A percentile compares a stretch with the other conserved stretches of the same genome.
Conservation (phyloP, 2,113 vertebrate species). For the Aepyceros melampus region DNA sequence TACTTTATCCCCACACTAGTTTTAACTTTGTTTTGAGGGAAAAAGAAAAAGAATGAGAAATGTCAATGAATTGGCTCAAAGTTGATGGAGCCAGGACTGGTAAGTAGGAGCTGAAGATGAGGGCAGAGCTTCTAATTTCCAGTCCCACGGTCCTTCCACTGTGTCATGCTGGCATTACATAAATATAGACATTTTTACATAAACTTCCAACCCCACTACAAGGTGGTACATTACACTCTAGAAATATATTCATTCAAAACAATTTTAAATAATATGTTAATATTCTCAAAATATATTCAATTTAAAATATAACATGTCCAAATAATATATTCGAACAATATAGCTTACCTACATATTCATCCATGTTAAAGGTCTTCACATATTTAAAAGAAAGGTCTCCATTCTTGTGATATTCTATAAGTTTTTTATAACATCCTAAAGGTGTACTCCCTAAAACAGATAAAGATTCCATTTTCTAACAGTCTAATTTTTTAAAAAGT, state of each 20-base stretch:
- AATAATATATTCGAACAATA: not conserved
- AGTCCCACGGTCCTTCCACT: not conserved
- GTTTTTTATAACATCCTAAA: slow-evolving; percentile 86
- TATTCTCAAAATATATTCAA: not conserved
- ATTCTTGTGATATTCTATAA: slow-evolving; percentile 88
- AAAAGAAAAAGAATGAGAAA: not conserved
- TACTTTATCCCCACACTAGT: not conserved
- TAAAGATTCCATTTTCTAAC: slow-evolving; percentile 32
- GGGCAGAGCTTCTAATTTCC: not conserved
- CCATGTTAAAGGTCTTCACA: slow-evolving; percentile 90
- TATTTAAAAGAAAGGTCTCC: slow-evolving; percentile 88
- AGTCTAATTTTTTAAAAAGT: not conserved
- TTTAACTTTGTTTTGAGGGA: not conserved
- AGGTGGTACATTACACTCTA: not conserved
- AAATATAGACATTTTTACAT: not conserved
- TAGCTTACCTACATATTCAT: slow-evolving; percentile 88
- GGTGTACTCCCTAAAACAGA: slow-evolving; percentile 86
- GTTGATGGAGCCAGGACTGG: not conserved
- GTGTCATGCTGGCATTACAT: not conserved
- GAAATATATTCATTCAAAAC: not conserved
- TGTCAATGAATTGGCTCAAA: not conserved
- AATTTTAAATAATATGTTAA: not conserved
- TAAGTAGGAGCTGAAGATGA: not conserved
- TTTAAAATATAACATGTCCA: slow-evolving; percentile 3
- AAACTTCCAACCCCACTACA: not conserved